Evolutionary conservation across 2,797 vertebrate genomes (phyloP).

Genomic region (Sebastes oblongus): DNA sequence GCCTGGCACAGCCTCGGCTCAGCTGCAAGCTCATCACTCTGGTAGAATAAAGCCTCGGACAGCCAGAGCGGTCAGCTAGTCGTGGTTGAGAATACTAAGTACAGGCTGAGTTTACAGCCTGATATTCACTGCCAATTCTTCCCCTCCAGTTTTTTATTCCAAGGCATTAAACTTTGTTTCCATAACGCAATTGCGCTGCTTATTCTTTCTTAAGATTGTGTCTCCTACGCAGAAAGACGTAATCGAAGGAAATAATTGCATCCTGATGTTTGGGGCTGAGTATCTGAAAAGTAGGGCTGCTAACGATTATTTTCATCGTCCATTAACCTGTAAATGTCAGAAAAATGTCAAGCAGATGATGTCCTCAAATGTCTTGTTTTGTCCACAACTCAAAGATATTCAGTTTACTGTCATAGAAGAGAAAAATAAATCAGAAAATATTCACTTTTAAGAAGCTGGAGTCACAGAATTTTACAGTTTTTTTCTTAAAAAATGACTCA

Average conservation of each 20-base stretch:
- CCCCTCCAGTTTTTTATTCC: not conserved
- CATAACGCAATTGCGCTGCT: not conserved
- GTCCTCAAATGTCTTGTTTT: too few species aligned
- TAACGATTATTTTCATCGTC: rapidly evolving
- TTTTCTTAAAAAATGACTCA: too few species aligned
- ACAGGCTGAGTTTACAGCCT: constrained; percentile 9
- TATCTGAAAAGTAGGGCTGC: not conserved
- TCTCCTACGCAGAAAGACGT: not conserved
- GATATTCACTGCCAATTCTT: not conserved
- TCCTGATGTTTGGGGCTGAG: not conserved
- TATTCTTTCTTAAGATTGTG: not conserved
- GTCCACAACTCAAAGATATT: too few species aligned
- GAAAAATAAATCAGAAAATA: too few species aligned
- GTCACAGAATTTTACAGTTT: rapidly evolving
- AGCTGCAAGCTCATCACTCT: constrained; percentile 50
- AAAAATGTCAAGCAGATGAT: too few species aligned
- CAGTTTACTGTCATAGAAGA: too few species aligned
- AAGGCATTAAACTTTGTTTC: not conserved
- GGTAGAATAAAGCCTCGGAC: constrained; percentile 35
- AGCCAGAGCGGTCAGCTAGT: constrained; percentile 8
- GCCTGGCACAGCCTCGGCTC: constrained; percentile 49
- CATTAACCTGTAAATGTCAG: too few species aligned
- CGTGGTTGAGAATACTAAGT: constrained; percentile 27
- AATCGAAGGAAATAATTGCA: not conserved
- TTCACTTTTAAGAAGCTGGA: too few species aligned